Base-by-base conservation (phyloP, 2,797 vertebrate genomes). In the Phoxinus dragarum region DNA sequence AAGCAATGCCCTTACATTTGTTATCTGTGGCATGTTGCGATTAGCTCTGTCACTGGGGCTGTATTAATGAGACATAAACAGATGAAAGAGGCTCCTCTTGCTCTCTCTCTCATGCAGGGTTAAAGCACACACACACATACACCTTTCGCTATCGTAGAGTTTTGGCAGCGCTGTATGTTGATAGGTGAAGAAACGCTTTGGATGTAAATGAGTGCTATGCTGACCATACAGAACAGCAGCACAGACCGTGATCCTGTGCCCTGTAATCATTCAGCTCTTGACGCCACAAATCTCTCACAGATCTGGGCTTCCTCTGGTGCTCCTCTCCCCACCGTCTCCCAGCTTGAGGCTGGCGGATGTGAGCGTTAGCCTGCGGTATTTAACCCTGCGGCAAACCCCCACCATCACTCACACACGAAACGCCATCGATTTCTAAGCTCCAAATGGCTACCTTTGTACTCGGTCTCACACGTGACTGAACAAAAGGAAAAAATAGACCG, bases 11-110 rank as follows among this genome's bases (percentile, higher is more conserved):
- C 59, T 54, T 86, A 88, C 91, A 94, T 94, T 90, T 64, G 90
- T 95, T 92, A 94, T 92, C 74, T 38, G 84, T 91, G 93, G 92
- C 93, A 91, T 88, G 72, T 89, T 91, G 91, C 91, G 93, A 95
- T 95, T 95, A 94, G 91, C 86, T 75, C 92, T 73, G 90, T 93
- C 92, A 84, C 86, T 83, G 16, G 73, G 47, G 19, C 87, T 86
- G 77, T 92, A 92, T 92, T 91, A 91, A 93, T 93, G 91, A 89
- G 77, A 71, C 85, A 81, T 82, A 66, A 84, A 84, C 91, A 89
- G 91, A 92, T 90, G 87, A 88, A 90, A 86, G 71, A 82, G 86
- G 90, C 82, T 78, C 34, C 52, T 72, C 47, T n/a, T 42, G 34
- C 54, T 44, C 69, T 66, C 74, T 42, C 80, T 80, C 69, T 59